Conservation (phyloP, 2,797 vertebrate species). For the Ctenopoma multispine region DNA sequence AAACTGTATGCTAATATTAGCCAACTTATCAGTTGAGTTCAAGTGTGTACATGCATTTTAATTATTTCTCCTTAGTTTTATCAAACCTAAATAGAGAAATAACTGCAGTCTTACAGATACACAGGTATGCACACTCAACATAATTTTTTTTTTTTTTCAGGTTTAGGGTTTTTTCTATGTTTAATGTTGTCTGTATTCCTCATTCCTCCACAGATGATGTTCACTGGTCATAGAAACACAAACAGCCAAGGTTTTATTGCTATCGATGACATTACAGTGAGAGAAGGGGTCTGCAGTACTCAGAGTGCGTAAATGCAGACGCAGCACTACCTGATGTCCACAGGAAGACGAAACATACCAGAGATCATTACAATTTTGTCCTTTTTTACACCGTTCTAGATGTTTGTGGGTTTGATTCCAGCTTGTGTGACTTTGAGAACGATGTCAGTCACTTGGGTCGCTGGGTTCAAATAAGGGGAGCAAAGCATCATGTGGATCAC, state of each 20-base stretch:
- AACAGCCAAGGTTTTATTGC: constrained; percentile 80
- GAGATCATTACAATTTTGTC: neutral
- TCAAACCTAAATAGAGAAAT: no score
- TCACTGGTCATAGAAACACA: constrained; percentile 67
- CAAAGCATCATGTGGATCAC: constrained; percentile 73
- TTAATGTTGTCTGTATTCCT: neutral
- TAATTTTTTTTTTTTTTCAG: neutral
- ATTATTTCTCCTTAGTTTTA: neutral
- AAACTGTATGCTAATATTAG: no score
- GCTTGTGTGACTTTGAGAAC: constrained; percentile 74
- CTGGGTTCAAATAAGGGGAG: constrained; percentile 73
- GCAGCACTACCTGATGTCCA: neutral
- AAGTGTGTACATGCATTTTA: neutral
- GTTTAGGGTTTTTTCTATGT: neutral
- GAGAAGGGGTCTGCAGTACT: constrained; percentile 69
- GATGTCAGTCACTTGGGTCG: constrained; percentile 43
- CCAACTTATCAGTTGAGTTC: neutral
- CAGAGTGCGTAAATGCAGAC: constrained; percentile 60
- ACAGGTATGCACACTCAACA: neutral
- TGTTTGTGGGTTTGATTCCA: constrained; percentile 82
- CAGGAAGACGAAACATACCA: neutral
- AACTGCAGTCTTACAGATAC: neutral
- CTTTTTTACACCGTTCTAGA: constrained; percentile 54
- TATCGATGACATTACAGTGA: constrained; percentile 83
- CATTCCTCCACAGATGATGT: constrained; percentile 66